A percentile compares a stretch with the other conserved stretches of the same genome.
These are phyloP conservation scores for Manis crassicaudata DNA, from an alignment of 2,797 vertebrate species.

Conservation along the genomic window DNA sequence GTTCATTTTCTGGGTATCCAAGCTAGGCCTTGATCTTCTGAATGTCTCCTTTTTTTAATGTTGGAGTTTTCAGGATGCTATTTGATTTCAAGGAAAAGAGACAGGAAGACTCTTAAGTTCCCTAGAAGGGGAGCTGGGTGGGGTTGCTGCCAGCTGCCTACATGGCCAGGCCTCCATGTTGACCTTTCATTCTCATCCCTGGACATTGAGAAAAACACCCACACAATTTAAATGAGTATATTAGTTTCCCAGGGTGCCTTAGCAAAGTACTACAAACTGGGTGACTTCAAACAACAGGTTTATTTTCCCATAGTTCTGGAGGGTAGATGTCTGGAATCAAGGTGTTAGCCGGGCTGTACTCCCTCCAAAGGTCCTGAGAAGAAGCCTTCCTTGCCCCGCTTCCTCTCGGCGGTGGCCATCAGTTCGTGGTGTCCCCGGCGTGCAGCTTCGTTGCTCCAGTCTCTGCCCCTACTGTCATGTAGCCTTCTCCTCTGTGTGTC, in stretches of 20 bases:
- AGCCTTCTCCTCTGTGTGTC: background rate
- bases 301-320: background rate
- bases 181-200: background rate
- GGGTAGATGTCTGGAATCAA: background rate
- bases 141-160: background rate
- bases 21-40: no score
- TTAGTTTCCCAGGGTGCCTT: background rate
- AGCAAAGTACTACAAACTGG: background rate
- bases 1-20: no score
- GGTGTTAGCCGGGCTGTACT: background rate
- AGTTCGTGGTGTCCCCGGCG: background rate
- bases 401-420: background rate
- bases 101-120: background rate
- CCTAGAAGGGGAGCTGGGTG: background rate
- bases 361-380: background rate
- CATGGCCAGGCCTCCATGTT: background rate
- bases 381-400: background rate
- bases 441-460: accelerated
- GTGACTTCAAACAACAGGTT: background rate
- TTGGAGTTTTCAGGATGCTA: conserved; percentile 6
- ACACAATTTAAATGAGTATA: background rate
- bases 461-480: background rate
- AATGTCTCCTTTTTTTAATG: background rate
- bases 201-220: background rate
- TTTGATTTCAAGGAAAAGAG: conserved; percentile 26